phyloP scores from a whole-genome alignment of 2,113 vertebrate genomes.

The Noturus placidus region DNA sequence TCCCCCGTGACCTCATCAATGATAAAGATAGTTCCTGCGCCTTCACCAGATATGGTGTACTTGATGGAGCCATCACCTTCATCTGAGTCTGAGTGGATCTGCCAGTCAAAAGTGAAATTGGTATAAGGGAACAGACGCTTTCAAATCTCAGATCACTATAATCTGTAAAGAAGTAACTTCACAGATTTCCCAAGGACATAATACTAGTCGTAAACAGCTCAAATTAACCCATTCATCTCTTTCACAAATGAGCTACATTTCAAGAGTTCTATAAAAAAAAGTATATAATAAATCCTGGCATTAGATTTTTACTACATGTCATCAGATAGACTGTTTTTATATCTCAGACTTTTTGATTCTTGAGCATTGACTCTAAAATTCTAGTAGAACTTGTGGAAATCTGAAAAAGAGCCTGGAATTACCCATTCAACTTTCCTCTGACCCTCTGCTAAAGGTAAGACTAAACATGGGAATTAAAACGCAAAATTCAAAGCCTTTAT shows the following conservation, averaged over 20 bases:
- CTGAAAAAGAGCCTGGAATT: conserved; percentile 63
- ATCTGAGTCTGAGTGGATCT: conserved; percentile 98
- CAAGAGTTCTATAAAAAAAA: neutral
- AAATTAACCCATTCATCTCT: neutral
- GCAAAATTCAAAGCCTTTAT: conserved; percentile 67
- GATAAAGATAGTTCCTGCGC: conserved; percentile 93
- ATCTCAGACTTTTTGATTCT: neutral
- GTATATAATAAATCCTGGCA: neutral
- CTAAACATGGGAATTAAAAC: conserved; percentile 57
- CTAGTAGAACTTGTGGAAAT: conserved; percentile 58
- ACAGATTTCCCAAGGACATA: neutral
- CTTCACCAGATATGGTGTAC: conserved; percentile 97
- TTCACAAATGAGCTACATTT: neutral
- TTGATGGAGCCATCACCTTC: conserved; percentile 96
- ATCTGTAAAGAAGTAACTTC: neutral
- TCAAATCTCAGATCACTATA: neutral
- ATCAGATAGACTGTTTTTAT: neutral
- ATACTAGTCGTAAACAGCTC: neutral
- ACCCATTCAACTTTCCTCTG: conserved; percentile 65
- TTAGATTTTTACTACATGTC: neutral
- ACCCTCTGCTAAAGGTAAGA: conserved; percentile 65
- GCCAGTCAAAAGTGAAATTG: conserved; percentile 49
- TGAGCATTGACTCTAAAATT: conserved; percentile 34
- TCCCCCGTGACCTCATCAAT: conserved; percentile 94
- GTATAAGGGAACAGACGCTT: neutral